Evolutionary conservation across 2,888 invertebrate species (phyloP).

Genomic region (Heliothis peltigera): DNA sequence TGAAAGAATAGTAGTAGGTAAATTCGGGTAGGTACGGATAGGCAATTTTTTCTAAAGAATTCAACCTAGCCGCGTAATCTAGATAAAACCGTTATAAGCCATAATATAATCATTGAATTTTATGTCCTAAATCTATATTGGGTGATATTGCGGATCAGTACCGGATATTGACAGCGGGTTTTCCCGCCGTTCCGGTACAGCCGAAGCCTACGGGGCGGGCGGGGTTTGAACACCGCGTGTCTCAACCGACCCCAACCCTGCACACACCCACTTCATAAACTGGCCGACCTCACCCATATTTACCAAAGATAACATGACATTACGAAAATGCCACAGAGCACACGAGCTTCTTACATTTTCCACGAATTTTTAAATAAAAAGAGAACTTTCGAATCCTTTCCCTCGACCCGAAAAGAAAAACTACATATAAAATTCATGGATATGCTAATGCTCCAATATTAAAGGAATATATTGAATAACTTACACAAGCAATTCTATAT

Average conservation of each 20-base stretch:
- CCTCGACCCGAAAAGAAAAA: constrained; percentile 30
- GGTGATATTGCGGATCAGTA: constrained; percentile 73
- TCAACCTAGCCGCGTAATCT: constrained; percentile 21
- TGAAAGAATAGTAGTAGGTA: constrained; percentile 9
- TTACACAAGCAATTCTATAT: constrained; percentile 14
- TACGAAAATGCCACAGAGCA: constrained; percentile 56
- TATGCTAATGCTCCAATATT: constrained; percentile 57
- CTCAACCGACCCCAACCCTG: constrained; percentile 66
- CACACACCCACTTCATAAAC: constrained; percentile 70
- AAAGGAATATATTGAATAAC: constrained; percentile 45
- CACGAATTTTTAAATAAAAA: constrained; percentile 52
- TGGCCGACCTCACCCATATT: constrained; percentile 66
- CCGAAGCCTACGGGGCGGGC: constrained; percentile 24
- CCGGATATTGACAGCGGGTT: constrained; percentile 76
- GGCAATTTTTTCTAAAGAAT: constrained; percentile 16
- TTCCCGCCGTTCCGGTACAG: constrained; percentile 63
- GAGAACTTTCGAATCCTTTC: constrained; percentile 37
- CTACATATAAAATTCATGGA: constrained; percentile 58
- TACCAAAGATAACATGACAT: constrained; percentile 70
- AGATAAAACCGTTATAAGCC: constrained; percentile 38
- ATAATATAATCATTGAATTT: constrained; percentile 75
- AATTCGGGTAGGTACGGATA: not conserved
- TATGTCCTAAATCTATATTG: constrained; percentile 75
- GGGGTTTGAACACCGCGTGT: constrained; percentile 45
- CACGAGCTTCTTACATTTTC: constrained; percentile 55